Conservation (phyloP, 53 echinoderm and acorn worm species). For the Mesocentrotus franciscanus region DNA sequence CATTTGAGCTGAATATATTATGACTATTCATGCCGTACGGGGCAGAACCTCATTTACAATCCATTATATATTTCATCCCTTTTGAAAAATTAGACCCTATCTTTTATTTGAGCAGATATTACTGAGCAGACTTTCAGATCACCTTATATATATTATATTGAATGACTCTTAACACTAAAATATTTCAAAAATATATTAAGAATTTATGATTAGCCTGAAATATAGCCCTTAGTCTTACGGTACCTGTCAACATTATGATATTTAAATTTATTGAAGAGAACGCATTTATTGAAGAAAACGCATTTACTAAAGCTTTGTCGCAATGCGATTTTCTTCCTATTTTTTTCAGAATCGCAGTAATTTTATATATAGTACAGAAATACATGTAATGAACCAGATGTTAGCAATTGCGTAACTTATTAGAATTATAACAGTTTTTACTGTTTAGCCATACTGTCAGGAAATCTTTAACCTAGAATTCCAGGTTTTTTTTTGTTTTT, state of each 20-base stretch:
- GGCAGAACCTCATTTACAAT: not conserved
- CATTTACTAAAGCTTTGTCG: not conserved
- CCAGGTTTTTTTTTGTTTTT: not conserved
- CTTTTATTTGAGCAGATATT: not conserved
- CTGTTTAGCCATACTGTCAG: not conserved
- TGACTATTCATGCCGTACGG: not conserved
- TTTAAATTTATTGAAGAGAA: not conserved
- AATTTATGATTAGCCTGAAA: not conserved
- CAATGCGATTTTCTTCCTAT: no score
- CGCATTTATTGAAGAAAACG: not conserved
- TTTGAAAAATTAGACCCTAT: not conserved
- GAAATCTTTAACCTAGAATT: not conserved
- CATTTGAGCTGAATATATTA: not conserved
- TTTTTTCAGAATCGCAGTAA: not conserved
- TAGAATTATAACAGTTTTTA: not conserved
- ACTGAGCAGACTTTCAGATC: not conserved
- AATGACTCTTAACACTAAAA: not conserved
- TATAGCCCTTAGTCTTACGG: not conserved
- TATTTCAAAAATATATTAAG: not conserved
- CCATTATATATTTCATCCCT: no score
- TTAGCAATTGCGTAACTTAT: not conserved
- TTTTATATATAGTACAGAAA: no score
- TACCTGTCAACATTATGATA: not conserved
- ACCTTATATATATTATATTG: not conserved
- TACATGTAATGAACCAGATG: not conserved